A percentile compares a stretch with the other conserved stretches of the same genome.
Evolutionary conservation across 2,888 invertebrate genomes (phyloP).

Genomic region (Camptogramma bilineatum): DNA sequence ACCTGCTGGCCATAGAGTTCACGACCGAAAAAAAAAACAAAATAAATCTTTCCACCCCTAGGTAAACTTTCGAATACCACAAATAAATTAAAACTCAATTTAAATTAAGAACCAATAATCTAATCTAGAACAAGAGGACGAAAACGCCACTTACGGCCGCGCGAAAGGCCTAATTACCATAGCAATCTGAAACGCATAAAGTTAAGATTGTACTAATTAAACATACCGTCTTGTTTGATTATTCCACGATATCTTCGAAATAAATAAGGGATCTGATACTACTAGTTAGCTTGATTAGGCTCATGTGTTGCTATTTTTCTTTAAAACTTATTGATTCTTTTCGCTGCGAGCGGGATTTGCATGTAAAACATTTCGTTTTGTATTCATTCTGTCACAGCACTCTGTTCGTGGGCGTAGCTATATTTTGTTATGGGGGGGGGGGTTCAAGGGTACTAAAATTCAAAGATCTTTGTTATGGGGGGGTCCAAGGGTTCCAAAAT

Average conservation of each 20-base stretch:
- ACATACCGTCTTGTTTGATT: constrained; percentile 30
- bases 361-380: not conserved
- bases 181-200: constrained; percentile 81
- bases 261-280: constrained; percentile 33
- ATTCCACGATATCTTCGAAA: constrained; percentile 32
- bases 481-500: too few relatives aligned
- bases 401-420: too few relatives aligned
- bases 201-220: constrained; percentile 82
- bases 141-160: constrained; percentile 73
- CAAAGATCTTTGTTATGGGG: too few relatives aligned
- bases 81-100: constrained; percentile 51
- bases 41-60: constrained; percentile 7
- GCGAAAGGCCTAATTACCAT: constrained; percentile 73
- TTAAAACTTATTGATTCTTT: constrained; percentile 5
- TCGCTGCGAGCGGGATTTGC: not conserved
- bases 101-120: constrained; percentile 55
- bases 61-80: constrained; percentile 25
- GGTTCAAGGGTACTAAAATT: too few relatives aligned
- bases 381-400: too few relatives aligned
- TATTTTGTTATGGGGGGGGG: too few relatives aligned
- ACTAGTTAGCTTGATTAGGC: constrained; percentile 26
- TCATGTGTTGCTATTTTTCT: constrained; percentile 4
- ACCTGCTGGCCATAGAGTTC: not conserved
- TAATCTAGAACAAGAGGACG: constrained; percentile 79
- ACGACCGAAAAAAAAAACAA: not conserved